Conservation (phyloP, 2,113 vertebrate genomes). For the Jacana jacana region DNA sequence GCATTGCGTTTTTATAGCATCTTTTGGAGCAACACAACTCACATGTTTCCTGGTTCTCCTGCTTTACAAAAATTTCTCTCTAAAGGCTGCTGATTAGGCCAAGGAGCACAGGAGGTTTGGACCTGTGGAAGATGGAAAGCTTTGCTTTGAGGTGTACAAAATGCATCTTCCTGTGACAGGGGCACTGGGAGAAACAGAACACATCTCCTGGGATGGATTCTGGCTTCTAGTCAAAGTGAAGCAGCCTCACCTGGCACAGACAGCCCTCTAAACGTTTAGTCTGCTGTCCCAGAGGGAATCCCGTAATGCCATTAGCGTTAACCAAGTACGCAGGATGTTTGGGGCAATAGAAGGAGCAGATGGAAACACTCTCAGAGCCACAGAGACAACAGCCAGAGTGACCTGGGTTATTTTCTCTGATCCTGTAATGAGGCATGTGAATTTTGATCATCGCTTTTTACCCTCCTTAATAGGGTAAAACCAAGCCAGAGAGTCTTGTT, state of each 20-base stretch:
- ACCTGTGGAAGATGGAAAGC: not conserved
- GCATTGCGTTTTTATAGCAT: not conserved
- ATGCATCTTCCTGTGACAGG: not conserved
- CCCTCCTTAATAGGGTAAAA: not conserved
- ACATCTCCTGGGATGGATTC: not conserved
- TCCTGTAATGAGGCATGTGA: not conserved
- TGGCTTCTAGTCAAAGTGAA: not conserved
- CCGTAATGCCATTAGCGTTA: rapidly evolving
- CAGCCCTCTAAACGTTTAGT: not conserved
- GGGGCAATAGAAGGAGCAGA: not conserved
- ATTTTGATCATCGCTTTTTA: not conserved
- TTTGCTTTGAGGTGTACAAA: not conserved
- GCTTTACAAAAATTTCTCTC: not conserved
- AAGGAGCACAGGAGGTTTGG: not conserved
- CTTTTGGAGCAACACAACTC: not conserved
- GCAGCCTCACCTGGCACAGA: not conserved
- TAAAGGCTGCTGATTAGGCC: not conserved
- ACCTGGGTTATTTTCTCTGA: not conserved
- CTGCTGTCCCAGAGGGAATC: not conserved
- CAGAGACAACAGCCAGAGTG: rapidly evolving
- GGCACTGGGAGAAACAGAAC: not conserved
- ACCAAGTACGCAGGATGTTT: not conserved
- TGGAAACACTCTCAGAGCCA: not conserved
- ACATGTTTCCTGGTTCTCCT: not conserved
- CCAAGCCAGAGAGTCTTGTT: not conserved